phyloP scores from a whole-genome alignment of 2,888 invertebrate genomes.

The Phyllotreta striolata region DNA sequence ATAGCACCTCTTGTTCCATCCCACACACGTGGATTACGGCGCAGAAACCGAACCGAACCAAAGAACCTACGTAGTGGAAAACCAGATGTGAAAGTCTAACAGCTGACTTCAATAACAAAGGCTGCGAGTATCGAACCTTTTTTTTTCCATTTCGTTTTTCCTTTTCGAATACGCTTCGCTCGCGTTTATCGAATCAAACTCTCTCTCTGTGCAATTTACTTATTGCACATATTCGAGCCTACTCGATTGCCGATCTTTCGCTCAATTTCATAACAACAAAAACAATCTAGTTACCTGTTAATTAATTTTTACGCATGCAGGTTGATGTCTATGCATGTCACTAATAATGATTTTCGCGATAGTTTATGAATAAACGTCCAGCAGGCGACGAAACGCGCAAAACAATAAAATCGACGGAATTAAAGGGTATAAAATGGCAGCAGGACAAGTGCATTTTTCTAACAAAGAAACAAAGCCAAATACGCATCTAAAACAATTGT shows the following conservation, averaged over 20 bases:
- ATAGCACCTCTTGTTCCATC: conserved; percentile 30
- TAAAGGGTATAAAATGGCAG: conserved; percentile 54
- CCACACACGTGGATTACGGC: conserved; percentile 36
- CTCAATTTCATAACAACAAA: too few relatives aligned
- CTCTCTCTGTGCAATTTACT: too few relatives aligned
- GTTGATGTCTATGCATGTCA: too few relatives aligned
- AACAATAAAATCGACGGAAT: conserved; percentile 22
- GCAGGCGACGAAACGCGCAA: conserved; percentile 12
- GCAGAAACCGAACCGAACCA: conserved; percentile 38
- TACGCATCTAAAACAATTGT: conserved; percentile 37
- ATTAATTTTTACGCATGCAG: too few relatives aligned
- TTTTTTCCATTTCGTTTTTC: conserved; percentile 35
- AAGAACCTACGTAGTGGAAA: conserved; percentile 46
- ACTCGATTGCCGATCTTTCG: too few relatives aligned
- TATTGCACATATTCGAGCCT: too few relatives aligned
- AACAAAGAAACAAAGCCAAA: conserved; percentile 50
- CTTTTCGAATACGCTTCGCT: not conserved
- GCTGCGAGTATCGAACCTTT: conserved; percentile 33
- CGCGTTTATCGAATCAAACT: too few relatives aligned
- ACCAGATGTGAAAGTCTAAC: conserved; percentile 52
- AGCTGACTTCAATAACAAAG: conserved; percentile 63
- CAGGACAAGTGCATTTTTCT: conserved; percentile 45
- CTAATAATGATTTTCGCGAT: too few relatives aligned
- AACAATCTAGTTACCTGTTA: too few relatives aligned
- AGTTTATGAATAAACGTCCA: conserved; percentile 9